These are phyloP conservation scores for Standfussiana lucernea DNA, from an alignment of 2,888 invertebrate species.

Conservation along the genomic window DNA sequence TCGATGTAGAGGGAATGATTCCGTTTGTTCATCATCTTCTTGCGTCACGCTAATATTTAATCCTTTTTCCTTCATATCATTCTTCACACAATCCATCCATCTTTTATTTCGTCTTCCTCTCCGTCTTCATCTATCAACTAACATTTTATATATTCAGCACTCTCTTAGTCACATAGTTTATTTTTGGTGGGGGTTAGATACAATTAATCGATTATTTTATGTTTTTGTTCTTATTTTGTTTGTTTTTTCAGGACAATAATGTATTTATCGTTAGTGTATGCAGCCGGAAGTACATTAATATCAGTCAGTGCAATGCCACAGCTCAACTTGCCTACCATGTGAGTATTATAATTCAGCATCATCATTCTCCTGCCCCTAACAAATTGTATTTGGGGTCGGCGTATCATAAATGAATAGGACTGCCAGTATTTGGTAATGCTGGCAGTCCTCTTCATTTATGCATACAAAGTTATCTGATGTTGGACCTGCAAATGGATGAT, in stretches of 20 bases:
- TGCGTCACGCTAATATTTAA: not conserved
- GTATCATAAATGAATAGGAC: not conserved
- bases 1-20: too few relatives aligned
- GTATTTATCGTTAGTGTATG: slow-evolving; percentile 96
- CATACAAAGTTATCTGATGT: not conserved
- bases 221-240: not conserved
- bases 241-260: slow-evolving; percentile 94
- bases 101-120: not conserved
- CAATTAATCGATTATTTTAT: not conserved
- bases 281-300: slow-evolving; percentile 95
- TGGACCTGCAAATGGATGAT: not conserved
- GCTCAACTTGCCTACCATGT: slow-evolving; percentile 91
- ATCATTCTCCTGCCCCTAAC: not conserved
- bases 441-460: too few relatives aligned
- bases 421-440: too few relatives aligned
- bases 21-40: not conserved
- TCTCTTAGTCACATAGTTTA: not conserved
- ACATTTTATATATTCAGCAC: not conserved
- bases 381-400: not conserved
- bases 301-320: slow-evolving; percentile 93
- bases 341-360: slow-evolving; percentile 64
- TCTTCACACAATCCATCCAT: not conserved
- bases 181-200: not conserved
- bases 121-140: not conserved
- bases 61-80: not conserved